phyloP scores from a whole-genome alignment of 2,888 invertebrate genomes.

The Lacanobia wlatinum region DNA sequence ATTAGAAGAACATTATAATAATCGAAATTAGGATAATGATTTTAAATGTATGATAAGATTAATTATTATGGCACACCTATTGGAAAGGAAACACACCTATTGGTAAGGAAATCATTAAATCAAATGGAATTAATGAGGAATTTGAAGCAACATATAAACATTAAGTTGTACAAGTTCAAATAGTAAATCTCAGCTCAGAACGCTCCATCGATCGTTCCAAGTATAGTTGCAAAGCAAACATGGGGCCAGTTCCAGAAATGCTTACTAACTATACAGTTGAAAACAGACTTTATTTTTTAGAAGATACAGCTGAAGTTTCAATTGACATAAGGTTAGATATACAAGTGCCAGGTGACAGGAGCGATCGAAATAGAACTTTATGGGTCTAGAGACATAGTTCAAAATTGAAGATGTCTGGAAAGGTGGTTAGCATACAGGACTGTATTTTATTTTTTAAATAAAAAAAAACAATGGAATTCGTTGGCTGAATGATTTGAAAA shows the following conservation, averaged over 20 bases:
- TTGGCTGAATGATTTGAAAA: constrained; percentile 38
- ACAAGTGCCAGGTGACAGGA: not conserved
- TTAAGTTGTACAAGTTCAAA: constrained; percentile 35
- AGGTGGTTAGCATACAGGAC: not conserved
- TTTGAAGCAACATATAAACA: constrained; percentile 18
- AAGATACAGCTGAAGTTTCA: constrained; percentile 16
- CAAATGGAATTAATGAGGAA: not conserved
- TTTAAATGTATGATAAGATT: too few species aligned
- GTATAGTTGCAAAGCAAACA: constrained; percentile 48
- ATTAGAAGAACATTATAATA: too few species aligned
- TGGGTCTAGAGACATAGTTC: not conserved
- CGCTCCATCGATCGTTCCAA: constrained; percentile 50
- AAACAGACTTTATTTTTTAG: constrained; percentile 20
- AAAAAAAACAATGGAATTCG: constrained; percentile 26
- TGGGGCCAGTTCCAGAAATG: constrained; percentile 32
- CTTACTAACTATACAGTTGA: constrained; percentile 6
- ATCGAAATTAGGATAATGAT: too few species aligned
- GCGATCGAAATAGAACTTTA: not conserved
- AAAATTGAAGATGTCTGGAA: not conserved
- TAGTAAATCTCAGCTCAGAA: constrained; percentile 41
- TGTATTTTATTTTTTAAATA: constrained; percentile 39
- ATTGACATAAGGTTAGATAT: constrained; percentile 12
- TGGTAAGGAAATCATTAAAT: too few species aligned
- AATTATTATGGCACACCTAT: too few species aligned
- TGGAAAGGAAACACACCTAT: too few species aligned